Base-by-base conservation (phyloP, 2,888 invertebrate species). In the Acrocera orbiculus region DNA sequence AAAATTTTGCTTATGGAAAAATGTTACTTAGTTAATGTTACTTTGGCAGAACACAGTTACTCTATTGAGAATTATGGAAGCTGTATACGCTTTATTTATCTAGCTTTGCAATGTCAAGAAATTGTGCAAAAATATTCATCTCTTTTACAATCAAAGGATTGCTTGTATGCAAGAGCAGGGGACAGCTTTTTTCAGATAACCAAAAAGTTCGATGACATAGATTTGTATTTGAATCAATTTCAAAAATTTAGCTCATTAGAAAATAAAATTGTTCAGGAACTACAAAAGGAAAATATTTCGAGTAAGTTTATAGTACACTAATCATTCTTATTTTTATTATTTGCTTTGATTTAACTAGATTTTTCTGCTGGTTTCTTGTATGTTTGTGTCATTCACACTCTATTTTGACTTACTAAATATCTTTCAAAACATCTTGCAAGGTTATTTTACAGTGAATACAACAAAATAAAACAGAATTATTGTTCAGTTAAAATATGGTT, bases 1-100 rank as follows among this genome's bases (percentile, higher is more conserved):
- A 83, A 81, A 48, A 73, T 76, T 0, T 56, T 89, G 16, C 56
- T 92, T 0, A 73, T 86, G 38, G 79, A 83, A 49, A 92, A 92
- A 52, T 83, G 83, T 1, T 77, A 80, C 11, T 60, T 89, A 1
- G 73, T 79, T 0, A 87, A 81, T 47, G 79, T 79, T 0, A 80
- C 78, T 0, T 52, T 87, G 24, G 78, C 85, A 0, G 85, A 87
- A 52, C 66, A 70, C 37, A 69, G 76, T 42, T 79, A 79, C 40
- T 61, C 69, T 0, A 60, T 62, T 5, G 68, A 70, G 36, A 71
- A 67, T 41, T 82, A 67, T 33, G 79, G 80, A 0, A 62, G 67
- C 22, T 70, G 75, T 9, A 50, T 81, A 13, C 69, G 73, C 44
- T 72, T 70, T 32, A 73, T 79, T 26, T 66, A 70, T 14, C 63